Percentiles rank a stretch among this genome's conserved stretches.
These are phyloP conservation scores for Drosophila subobscura DNA, from an alignment of 1,140 invertebrate genomes.

Conservation along the genomic window DNA sequence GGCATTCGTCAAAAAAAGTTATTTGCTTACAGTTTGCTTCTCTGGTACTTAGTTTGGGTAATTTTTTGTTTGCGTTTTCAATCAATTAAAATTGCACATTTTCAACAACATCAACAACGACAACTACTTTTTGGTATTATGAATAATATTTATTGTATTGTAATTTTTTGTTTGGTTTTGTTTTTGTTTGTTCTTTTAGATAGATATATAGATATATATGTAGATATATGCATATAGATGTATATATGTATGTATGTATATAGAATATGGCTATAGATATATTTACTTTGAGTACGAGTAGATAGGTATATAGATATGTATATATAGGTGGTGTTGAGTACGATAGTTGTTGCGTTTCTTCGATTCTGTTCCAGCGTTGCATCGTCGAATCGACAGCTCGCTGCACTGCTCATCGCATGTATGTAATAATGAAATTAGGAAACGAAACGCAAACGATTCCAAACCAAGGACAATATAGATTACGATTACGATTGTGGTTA, in stretches of 20 bases:
- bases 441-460: constrained; percentile 16
- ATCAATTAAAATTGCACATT: constrained; percentile 80
- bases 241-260: constrained; percentile 56
- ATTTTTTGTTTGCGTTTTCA: constrained; percentile 63
- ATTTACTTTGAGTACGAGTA: constrained; percentile 47
- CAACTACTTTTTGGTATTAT: constrained; percentile 81
- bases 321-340: constrained; percentile 44
- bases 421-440: constrained; percentile 1
- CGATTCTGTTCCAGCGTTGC: constrained; percentile 15
- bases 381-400: neutral
- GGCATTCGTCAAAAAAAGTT: constrained; percentile 60
- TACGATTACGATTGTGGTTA: constrained; percentile 36
- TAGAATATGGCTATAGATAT: constrained; percentile 54
- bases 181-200: constrained; percentile 51
- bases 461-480: constrained; percentile 20
- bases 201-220: constrained; percentile 45
- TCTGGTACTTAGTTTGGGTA: constrained; percentile 18
- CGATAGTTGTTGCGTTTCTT: constrained; percentile 45
- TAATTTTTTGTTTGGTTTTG: constrained; percentile 40
- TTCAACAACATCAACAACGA: constrained; percentile 82
- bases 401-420: constrained; percentile 16
- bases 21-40: constrained; percentile 36
- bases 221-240: constrained; percentile 33
- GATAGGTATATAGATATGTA: constrained; percentile 28
- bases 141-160: constrained; percentile 68